Evolutionary conservation across 2,888 invertebrate genomes (phyloP), one percentile per base, ranked within the genome.

Genomic region (Drosophila parthenogenetica): DNA sequence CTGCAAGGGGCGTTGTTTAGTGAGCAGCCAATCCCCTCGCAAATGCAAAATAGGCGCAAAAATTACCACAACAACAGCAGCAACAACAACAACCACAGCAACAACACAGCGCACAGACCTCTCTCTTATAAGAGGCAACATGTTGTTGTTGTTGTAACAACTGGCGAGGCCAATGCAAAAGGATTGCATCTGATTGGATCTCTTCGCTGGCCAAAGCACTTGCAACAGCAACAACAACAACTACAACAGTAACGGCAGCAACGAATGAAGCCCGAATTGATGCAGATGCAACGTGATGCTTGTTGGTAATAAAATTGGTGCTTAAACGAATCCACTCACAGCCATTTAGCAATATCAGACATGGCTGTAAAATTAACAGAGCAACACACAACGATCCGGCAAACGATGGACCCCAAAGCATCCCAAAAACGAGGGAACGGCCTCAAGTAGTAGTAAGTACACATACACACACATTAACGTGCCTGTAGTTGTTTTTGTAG

Each of bases 251-350:
- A 67, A 29, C 59, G 48, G 46, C 68, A 68, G 14, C 73, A 65
- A 43, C 71, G 64, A 64, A 55, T 64, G 57, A 19, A 66, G 64
- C 69, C 61, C 67, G 76, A 78, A 81, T 78, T 87, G 82, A 78
- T 83, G 82, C 87, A 87, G 84, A 84, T 89, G 81, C 84, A 84
- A 83, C 84, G 89, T 87, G 87, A 81, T 87, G 84, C 87, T 85
- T 89, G 89, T 85, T 85, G 89, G 87, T 89, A 89, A 89, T 90
- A 89, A 90, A 89, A 90, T 89, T 89, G 90, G 89, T 89, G 90
- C 90, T 89, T 90, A 89, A 90, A 89, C 89, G 89, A 89, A 89
- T 87, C 90, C 89, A 89, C 90, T 89, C 89, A 90, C 83, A 89
- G 90, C 90, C 89, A 89, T 90, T 89, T 89, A 89, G 90, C 90